Percentiles rank a stretch among this genome's conserved stretches.
These are phyloP conservation scores for Laticauda colubrina DNA, from an alignment of 2,113 vertebrate genomes.

Conservation along the genomic window DNA sequence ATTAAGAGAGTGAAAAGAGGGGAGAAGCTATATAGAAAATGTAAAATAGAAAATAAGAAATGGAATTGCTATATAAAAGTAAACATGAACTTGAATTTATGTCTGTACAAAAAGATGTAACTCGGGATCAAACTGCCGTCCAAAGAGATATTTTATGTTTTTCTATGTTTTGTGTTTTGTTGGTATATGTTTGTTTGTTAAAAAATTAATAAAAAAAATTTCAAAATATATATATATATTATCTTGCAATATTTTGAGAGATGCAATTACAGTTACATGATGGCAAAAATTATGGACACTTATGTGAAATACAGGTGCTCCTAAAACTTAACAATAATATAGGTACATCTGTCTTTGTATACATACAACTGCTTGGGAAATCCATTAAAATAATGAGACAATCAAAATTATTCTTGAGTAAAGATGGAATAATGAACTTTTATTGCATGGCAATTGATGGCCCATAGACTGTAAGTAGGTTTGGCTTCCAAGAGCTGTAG, in stretches of 20 bases:
- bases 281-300: background rate
- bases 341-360: background rate
- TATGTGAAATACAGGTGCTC: background rate
- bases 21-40: too few relatives aligned
- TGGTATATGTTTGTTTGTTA: too few relatives aligned
- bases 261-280: background rate
- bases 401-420: background rate
- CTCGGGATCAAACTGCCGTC: too few relatives aligned
- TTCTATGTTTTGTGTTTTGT: too few relatives aligned
- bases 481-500: background rate
- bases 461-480: background rate
- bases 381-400: background rate
- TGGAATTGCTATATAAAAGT: too few relatives aligned
- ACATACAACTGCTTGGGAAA: background rate
- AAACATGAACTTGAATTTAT: too few relatives aligned
- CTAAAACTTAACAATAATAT: background rate
- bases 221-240: too few relatives aligned
- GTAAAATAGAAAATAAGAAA: too few relatives aligned
- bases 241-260: background rate
- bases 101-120: too few relatives aligned
- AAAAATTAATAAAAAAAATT: too few relatives aligned
- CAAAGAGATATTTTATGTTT: too few relatives aligned
- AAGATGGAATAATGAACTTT: background rate
- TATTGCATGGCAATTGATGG: background rate
- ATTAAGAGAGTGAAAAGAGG: too few relatives aligned